Evolutionary conservation across 2,113 vertebrate species (phyloP).

Genomic region (Cranoglanis bouderius): DNA sequence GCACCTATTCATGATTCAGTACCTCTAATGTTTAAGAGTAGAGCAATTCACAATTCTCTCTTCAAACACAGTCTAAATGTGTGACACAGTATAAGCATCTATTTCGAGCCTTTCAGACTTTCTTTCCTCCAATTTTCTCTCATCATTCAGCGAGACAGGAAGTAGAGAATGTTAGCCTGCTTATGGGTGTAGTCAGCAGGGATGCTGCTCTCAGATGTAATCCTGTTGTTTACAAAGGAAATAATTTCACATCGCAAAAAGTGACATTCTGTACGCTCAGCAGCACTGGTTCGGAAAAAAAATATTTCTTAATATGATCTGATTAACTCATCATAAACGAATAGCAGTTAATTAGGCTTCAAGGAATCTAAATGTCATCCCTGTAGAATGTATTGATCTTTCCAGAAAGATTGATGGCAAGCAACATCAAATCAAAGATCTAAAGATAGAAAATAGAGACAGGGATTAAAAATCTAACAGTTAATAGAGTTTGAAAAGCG

Average conservation of each 20-base stretch:
- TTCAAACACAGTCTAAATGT: background rate
- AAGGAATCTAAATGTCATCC: conserved; percentile 11
- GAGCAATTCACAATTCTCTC: no score
- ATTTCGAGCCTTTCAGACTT: conserved; percentile 17
- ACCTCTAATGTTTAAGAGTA: background rate
- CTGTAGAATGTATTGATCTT: conserved; percentile 28
- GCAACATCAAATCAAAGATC: background rate
- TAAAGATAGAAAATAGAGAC: conserved; percentile 17
- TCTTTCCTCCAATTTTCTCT: conserved; percentile 23
- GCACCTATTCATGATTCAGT: background rate
- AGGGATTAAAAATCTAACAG: background rate
- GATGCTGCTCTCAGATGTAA: conserved; percentile 46
- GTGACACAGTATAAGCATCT: background rate
- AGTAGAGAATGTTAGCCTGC: background rate
- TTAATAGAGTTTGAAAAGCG: background rate
- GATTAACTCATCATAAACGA: conserved; percentile 19
- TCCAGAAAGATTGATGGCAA: background rate
- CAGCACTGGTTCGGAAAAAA: conserved; percentile 10
- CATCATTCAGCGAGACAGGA: conserved; percentile 25
- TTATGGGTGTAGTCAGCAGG: conserved; percentile 36
- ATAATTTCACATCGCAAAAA: conserved; percentile 15
- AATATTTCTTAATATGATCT: conserved; percentile 47
- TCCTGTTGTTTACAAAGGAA: conserved; percentile 38
- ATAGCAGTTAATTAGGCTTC: conserved; percentile 10
- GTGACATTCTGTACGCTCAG: conserved; percentile 32